These are phyloP conservation scores for Agonum fuliginosum DNA, from an alignment of 2,888 invertebrate genomes.

Conservation along the genomic window DNA sequence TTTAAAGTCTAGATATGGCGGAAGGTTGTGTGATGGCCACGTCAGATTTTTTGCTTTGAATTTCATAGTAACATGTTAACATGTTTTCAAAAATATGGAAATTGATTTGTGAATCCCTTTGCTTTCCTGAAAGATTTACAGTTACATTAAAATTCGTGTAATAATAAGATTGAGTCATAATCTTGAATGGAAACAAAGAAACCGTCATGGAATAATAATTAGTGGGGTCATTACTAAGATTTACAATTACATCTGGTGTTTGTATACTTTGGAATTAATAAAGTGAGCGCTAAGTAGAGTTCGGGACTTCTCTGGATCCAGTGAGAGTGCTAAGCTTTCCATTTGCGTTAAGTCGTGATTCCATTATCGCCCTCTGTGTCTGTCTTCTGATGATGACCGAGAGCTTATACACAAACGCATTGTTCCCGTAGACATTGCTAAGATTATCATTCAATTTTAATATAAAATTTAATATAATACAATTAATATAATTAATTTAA, in stretches of 20 bases:
- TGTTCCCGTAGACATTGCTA: too few relatives aligned
- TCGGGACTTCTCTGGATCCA: slow-evolving; percentile 39
- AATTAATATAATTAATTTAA: too few relatives aligned
- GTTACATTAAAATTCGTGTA: not conserved
- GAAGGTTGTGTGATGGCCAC: too few relatives aligned
- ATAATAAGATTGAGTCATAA: slow-evolving; percentile 55
- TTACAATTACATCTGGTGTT: slow-evolving; percentile 59
- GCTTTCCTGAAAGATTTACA: too few relatives aligned
- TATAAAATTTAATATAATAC: too few relatives aligned
- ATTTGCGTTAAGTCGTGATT: slow-evolving; percentile 58
- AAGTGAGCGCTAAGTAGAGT: slow-evolving; percentile 56
- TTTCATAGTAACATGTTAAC: too few relatives aligned
- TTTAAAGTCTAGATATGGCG: too few relatives aligned
- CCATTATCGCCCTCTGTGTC: slow-evolving; percentile 52
- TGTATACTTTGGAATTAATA: slow-evolving; percentile 60
- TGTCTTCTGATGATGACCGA: slow-evolving; percentile 11
- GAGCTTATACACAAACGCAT: not conserved
- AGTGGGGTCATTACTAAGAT: slow-evolving; percentile 57
- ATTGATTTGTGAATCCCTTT: too few relatives aligned
- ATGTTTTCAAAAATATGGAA: too few relatives aligned
- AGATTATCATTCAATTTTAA: too few relatives aligned
- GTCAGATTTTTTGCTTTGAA: too few relatives aligned
- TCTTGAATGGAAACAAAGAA: slow-evolving; percentile 53
- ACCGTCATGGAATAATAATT: slow-evolving; percentile 53
- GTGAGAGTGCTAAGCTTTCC: slow-evolving; percentile 56